Evolutionary conservation across 2,113 vertebrate species (phyloP).

Genomic region (Sceloporus tristichus): DNA sequence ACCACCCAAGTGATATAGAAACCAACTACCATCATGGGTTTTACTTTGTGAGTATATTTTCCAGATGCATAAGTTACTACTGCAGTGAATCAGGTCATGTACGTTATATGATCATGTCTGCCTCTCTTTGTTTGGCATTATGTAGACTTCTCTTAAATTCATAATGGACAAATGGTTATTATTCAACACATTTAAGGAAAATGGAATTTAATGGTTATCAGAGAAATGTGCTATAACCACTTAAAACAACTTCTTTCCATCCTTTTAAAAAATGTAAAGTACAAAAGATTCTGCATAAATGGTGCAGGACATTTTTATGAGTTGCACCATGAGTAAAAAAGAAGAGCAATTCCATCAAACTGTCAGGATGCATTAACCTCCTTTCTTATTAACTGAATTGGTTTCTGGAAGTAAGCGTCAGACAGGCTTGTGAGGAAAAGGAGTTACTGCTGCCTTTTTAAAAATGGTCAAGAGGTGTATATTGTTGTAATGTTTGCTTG

Average conservation of each 20-base stretch:
- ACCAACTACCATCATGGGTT: no score
- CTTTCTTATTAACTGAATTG: constrained; percentile 48
- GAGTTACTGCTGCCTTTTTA: constrained; percentile 4
- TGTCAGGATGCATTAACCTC: constrained; percentile 52
- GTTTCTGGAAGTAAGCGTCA: constrained; percentile 49
- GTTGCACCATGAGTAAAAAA: constrained; percentile 52
- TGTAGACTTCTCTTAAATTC: constrained; percentile 4
- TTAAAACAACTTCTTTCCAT: constrained; percentile 54
- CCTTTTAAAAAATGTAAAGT: constrained; percentile 55
- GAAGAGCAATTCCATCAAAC: constrained; percentile 43
- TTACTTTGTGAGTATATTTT: constrained; percentile 28
- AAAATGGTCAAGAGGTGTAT: neutral
- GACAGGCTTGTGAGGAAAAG: constrained; percentile 13
- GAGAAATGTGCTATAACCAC: constrained; percentile 27
- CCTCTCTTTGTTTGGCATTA: neutral
- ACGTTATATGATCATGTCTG: neutral
- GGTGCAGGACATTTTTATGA: constrained; percentile 63
- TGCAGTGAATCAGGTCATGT: neutral
- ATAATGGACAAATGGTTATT: constrained; percentile 58
- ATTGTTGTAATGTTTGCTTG: neutral
- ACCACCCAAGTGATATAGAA: no score
- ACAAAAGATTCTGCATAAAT: constrained; percentile 55
- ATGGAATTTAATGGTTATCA: constrained; percentile 54
- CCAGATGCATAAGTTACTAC: constrained; percentile 36
- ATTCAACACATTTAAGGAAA: constrained; percentile 65